Evolutionary conservation across 2,888 invertebrate genomes (phyloP), one percentile per base, ranked within the genome.

Genomic region (Ochropacha duplaris): DNA sequence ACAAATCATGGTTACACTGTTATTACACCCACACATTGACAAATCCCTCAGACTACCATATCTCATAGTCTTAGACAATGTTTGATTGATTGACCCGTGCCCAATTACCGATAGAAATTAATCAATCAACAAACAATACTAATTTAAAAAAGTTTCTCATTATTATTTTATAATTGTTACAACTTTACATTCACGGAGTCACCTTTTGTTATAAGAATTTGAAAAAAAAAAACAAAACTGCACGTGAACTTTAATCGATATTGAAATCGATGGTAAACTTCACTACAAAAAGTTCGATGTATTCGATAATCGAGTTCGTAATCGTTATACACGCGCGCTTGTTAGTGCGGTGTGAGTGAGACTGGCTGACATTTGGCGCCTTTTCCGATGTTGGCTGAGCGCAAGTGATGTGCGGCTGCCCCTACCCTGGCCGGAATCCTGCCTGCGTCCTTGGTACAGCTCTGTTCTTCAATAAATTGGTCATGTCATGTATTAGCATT

Each of bases 1-100:
- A 62, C 66, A 69, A 76, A 68, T 72, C 87, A 88, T 88, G 58
- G 62, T 68, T 63, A 62, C 76, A 79, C 76, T 65, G 57, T 64
- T 56, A 55, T 58, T 63, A 61, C 63, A 54, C 61, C 60, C 71
- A 73, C 72, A 68, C 61, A 60, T 56, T 36, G 50, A 64, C 54
- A 56, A 64, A 51, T 74, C n/a, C 16, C 44, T 44, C 70, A 75
- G 66, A 63, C 57, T 76, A 67, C 52, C 78, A 79, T 74, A 57
- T 65, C 62, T 65, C 64, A 51, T 31, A 52, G 28, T 22, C 22
- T 50, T 24, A 50, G 54, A 50, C 50, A 39, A 60, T 56, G 24
- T 57, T 60, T 64, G 62, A 65, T 63, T 57, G 67, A 63, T 62
- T 54, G 55, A 50, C 55, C 58, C 49, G 54, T 60, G 14, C 60